These are phyloP conservation scores for Amorpha juglandis DNA, from an alignment of 2,888 invertebrate species.

Conservation along the genomic window DNA sequence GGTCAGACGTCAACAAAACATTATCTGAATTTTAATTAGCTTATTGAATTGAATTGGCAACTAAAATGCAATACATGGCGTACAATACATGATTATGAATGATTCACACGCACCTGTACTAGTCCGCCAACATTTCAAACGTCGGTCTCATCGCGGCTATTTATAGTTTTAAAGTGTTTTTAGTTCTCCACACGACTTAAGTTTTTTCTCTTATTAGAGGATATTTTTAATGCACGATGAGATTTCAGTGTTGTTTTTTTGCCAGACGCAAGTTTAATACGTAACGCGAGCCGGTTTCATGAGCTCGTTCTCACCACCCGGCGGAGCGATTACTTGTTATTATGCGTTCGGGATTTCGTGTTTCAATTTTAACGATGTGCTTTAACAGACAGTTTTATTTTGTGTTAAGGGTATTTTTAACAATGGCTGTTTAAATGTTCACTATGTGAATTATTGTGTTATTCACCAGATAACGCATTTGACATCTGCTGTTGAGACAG, in stretches of 20 bases:
- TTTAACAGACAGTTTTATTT: constrained; percentile 19
- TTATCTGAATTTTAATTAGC: constrained; percentile 76
- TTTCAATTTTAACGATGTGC: constrained; percentile 52
- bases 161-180: constrained; percentile 22
- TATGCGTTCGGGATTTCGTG: constrained; percentile 59
- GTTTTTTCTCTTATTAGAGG: constrained; percentile 3
- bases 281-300: constrained; percentile 69
- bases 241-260: constrained; percentile 47
- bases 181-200: not conserved
- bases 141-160: constrained; percentile 31
- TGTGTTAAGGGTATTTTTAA: not conserved
- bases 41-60: constrained; percentile 74
- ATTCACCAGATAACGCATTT: too few species aligned
- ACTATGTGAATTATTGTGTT: too few species aligned
- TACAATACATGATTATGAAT: constrained; percentile 49
- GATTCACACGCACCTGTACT: constrained; percentile 56
- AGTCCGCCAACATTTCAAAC: constrained; percentile 40
- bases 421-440: not conserved
- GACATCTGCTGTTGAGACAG: too few species aligned
- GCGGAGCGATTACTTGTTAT: constrained; percentile 58
- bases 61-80: constrained; percentile 67
- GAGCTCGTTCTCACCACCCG: constrained; percentile 48
- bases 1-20: constrained; percentile 64
- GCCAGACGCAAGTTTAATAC: constrained; percentile 62
- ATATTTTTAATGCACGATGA: constrained; percentile 36